Evolutionary conservation across 2,888 invertebrate species (phyloP).

Genomic region (Trissolcus japonicus): DNA sequence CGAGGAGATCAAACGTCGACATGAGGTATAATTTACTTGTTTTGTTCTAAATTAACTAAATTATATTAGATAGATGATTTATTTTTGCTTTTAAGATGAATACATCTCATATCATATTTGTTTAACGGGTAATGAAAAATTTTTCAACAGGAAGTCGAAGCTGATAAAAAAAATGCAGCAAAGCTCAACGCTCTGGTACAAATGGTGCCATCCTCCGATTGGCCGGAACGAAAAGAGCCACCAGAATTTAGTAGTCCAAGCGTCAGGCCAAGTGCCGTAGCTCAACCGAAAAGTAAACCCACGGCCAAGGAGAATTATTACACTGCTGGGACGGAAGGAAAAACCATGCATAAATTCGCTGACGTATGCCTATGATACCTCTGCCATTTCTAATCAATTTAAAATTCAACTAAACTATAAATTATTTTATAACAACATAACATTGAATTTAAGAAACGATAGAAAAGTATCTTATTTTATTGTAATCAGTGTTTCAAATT

Average conservation of each 20-base stretch:
- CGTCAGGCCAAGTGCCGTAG: slow-evolving; percentile 57
- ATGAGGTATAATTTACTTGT: slow-evolving; percentile 64
- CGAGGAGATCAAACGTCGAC: slow-evolving; percentile 72
- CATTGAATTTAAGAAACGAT: background rate
- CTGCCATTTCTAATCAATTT: background rate
- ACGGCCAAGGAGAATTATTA: slow-evolving; percentile 62
- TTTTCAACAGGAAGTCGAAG: slow-evolving; percentile 74
- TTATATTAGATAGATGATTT: no score
- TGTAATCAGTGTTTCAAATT: slow-evolving; percentile 2
- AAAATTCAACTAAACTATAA: background rate
- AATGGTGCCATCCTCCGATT: slow-evolving; percentile 73
- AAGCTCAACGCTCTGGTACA: slow-evolving; percentile 75
- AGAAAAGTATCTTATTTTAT: background rate
- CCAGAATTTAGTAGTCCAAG: slow-evolving; percentile 67
- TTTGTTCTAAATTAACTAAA: no score
- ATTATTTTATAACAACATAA: background rate
- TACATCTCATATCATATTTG: no score
- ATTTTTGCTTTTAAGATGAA: no score
- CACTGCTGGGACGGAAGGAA: slow-evolving; percentile 64
- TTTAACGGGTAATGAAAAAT: background rate
- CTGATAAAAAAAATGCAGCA: slow-evolving; percentile 75
- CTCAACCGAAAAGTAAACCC: slow-evolving; percentile 60
- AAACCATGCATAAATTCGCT: slow-evolving; percentile 67
- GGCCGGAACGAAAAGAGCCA: slow-evolving; percentile 75
- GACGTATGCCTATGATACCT: slow-evolving; percentile 59